Evolutionary conservation across 2,888 invertebrate species (phyloP).

Genomic region (Spodoptera picta): DNA sequence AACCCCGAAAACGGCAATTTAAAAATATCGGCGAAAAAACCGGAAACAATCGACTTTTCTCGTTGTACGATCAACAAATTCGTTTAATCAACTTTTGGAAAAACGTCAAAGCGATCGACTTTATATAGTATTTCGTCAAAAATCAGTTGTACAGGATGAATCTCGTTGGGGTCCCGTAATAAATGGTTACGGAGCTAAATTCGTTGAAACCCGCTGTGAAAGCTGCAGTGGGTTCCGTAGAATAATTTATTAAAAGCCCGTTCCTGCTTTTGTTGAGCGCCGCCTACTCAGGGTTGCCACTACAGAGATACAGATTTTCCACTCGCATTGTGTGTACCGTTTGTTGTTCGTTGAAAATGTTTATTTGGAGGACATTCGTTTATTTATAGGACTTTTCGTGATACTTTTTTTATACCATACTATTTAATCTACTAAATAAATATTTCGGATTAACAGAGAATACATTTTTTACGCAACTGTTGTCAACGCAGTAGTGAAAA

Average conservation of each 20-base stretch:
- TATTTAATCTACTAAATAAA: no score
- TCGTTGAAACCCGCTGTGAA: conserved; percentile 67
- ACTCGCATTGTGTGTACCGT: conserved; percentile 20
- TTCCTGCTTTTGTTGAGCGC: conserved; percentile 71
- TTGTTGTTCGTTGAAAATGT: conserved; percentile 16
- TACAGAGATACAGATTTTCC: conserved; percentile 26
- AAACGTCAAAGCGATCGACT: conserved; percentile 54
- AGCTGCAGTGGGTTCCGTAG: conserved; percentile 70
- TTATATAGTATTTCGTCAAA: conserved; percentile 61
- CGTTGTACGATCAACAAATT: conserved; percentile 48
- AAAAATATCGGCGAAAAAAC: conserved; percentile 23
- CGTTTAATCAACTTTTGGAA: conserved; percentile 51
- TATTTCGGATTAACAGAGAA: no score
- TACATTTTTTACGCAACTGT: no score
- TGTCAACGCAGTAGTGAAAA: no score
- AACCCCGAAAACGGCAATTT: conserved; percentile 21
- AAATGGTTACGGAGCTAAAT: conserved; percentile 69
- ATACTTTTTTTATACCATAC: not conserved
- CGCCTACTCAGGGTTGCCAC: conserved; percentile 61
- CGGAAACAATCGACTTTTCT: conserved; percentile 29
- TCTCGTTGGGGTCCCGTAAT: conserved; percentile 64
- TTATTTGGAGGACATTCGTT: not conserved
- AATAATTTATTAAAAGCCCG: conserved; percentile 82
- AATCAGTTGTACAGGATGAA: conserved; percentile 67
- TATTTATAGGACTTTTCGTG: not conserved